phyloP scores from a whole-genome alignment of 2,888 invertebrate genomes.

The Troglohyphantes excavatus region DNA sequence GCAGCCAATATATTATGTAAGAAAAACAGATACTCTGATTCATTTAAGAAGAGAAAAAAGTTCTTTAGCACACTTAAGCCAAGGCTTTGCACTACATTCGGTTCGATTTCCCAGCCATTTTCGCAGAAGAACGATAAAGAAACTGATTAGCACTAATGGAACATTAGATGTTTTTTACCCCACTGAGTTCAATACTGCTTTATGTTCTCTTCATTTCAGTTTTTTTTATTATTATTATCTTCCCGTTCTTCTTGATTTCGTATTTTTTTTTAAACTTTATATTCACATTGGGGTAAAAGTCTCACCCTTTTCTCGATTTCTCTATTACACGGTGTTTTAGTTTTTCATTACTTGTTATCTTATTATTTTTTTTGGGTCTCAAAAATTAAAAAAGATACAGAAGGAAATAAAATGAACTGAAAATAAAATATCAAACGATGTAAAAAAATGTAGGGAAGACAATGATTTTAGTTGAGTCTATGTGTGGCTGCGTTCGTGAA shows the following conservation, averaged over 20 bases:
- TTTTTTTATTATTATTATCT: conserved; percentile 43
- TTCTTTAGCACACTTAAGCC: conserved; percentile 37
- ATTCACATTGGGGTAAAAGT: neutral
- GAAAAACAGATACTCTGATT: conserved; percentile 72
- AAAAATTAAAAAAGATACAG: conserved; percentile 1
- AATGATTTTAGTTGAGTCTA: conserved; percentile 55
- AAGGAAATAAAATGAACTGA: neutral
- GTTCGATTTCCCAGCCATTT: conserved; percentile 67
- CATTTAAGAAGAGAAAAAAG: conserved; percentile 57
- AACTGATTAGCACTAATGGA: conserved; percentile 73
- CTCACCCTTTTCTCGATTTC: conserved; percentile 38
- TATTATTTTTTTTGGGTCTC: conserved; percentile 37
- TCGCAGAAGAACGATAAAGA: conserved; percentile 63
- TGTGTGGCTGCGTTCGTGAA: conserved; percentile 11
- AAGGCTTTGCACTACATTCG: conserved; percentile 56
- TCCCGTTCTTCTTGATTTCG: conserved; percentile 7
- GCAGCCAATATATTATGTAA: conserved; percentile 74
- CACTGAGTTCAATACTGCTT: conserved; percentile 45
- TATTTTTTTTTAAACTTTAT: neutral
- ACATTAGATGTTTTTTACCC: conserved; percentile 65
- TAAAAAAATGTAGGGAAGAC: conserved; percentile 20
- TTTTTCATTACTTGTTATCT: conserved; percentile 62
- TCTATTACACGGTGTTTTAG: conserved; percentile 68
- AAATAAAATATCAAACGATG: conserved; percentile 24
- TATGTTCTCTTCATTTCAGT: conserved; percentile 48